Base-by-base conservation (phyloP, 2,113 vertebrate genomes). In the Syrrhaptes paradoxus region DNA sequence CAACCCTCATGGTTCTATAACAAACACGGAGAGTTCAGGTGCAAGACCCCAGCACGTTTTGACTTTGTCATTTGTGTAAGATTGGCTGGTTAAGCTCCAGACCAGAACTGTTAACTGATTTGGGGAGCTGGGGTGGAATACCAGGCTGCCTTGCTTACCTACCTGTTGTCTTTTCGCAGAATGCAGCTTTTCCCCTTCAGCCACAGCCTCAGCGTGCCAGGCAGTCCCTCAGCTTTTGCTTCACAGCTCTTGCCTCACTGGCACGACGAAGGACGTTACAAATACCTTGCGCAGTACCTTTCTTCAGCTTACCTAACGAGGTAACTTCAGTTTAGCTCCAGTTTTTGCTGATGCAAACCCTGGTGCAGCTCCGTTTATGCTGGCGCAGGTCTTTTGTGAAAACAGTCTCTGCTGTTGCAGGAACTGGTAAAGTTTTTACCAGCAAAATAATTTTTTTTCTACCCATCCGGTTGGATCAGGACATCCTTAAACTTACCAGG, bases 21-120 rank as follows among this genome's bases (percentile, higher is more conserved):
- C 6, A 31, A n/a, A n/a, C n/a, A n/a, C 0, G 0, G 26, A 55
- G 41, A 29, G 34, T 21, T 66, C 34, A 46, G 66, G 49, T 8
- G 51, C 20, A 20, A 49, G 28, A 11, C 52, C 20, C 4, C 8
- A 1, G 5, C 1, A 0, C 0, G 0, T 20, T 65, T 21, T 16
- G 15, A 13, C 63, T 18, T 16, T 13, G 67, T 24, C 2, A 0
- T 92, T 49, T 41, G 46, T 7, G 32, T 46, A 2, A 28, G 20
- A 2, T 8, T 4, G 26, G 5, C 7, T 5, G 48, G 36, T 8
- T 46, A 8, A 32, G 13, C 65, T 63, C 32, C 6, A 4, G 43
- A 43, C 5, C 3, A 17, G 26, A 48, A 2, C 38, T 24, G 1
- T 31, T 29, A 1, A 4, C 5, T 18, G 66, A 4, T 28, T 32